A percentile compares a stretch with the other conserved stretches of the same genome.
Evolutionary conservation across 2,113 vertebrate species (phyloP).

Genomic region (Sebastes schlegelii): DNA sequence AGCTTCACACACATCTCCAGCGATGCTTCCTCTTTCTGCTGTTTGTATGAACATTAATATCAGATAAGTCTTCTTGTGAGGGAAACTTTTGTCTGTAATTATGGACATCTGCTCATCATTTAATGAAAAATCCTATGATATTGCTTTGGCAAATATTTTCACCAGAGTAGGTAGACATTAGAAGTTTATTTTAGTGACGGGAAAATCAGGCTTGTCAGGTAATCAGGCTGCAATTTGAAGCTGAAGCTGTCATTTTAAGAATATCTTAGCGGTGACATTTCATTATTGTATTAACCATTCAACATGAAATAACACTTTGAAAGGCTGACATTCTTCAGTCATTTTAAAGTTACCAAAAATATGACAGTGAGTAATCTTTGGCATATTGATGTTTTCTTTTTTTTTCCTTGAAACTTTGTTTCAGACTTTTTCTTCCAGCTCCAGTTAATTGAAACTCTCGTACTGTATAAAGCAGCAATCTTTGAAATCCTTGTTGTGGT

Average conservation of each 20-base stretch:
- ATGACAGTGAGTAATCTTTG: constrained; percentile 33
- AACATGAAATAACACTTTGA: constrained; percentile 49
- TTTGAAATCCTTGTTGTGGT: background rate
- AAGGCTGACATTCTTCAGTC: constrained; percentile 60
- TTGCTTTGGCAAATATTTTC: background rate
- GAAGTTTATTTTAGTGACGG: constrained; percentile 33
- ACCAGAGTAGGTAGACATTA: constrained; percentile 13
- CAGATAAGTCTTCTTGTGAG: background rate
- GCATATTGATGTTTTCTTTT: background rate
- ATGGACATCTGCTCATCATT: constrained; percentile 19
- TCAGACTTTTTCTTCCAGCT: background rate
- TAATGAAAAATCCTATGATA: constrained; percentile 20
- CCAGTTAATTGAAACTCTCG: background rate
- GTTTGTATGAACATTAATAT: constrained; percentile 3
- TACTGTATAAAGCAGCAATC: background rate
- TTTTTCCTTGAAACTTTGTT: constrained; percentile 5
- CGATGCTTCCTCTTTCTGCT: background rate
- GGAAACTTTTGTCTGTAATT: constrained; percentile 18
- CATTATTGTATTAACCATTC: constrained; percentile 63
- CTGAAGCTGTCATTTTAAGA: constrained; percentile 55
- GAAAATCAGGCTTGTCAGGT: constrained; percentile 57
- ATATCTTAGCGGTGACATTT: constrained; percentile 61
- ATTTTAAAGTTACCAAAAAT: constrained; percentile 45
- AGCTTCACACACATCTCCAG: background rate
- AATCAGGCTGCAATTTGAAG: constrained; percentile 57